Evolutionary conservation across 2,113 vertebrate species (phyloP).

Genomic region (Chaetura pelagica): DNA sequence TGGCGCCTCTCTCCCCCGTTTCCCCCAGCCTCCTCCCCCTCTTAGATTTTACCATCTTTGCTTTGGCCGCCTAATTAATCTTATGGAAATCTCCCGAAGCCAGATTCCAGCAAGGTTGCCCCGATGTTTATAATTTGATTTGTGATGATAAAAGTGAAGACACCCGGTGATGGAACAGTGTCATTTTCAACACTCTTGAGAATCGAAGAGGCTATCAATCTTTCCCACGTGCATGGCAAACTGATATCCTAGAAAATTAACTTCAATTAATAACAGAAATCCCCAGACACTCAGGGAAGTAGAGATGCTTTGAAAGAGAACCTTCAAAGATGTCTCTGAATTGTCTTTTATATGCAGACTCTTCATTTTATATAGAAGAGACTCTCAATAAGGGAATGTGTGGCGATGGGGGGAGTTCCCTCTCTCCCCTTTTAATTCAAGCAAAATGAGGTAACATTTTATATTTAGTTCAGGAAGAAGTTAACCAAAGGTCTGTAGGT

Average conservation of each 20-base stretch:
- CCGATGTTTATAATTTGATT: slow-evolving; percentile 99
- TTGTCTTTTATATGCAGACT: slow-evolving; percentile 91
- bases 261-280: slow-evolving; percentile 99
- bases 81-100: slow-evolving; percentile 99
- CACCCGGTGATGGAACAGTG: slow-evolving; percentile 93
- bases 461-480: slow-evolving; percentile 58
- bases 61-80: slow-evolving; percentile 99
- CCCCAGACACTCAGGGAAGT: slow-evolving; percentile 86
- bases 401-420: slow-evolving; percentile 26
- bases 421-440: slow-evolving; percentile 66
- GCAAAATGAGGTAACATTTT: slow-evolving; percentile 57
- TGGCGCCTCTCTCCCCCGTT: slow-evolving; percentile 74
- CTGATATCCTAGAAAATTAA: slow-evolving; percentile 99
- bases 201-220: slow-evolving; percentile 98
- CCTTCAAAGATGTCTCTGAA: slow-evolving; percentile 98
- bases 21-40: slow-evolving; percentile 45
- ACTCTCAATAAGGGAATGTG: slow-evolving; percentile 69
- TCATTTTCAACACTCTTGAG: slow-evolving; percentile 96
- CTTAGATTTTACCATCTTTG: slow-evolving; percentile 87
- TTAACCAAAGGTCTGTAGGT: slow-evolving; percentile 66
- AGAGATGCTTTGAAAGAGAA: slow-evolving; percentile 94
- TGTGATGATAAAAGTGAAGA: slow-evolving; percentile 99
- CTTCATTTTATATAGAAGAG: slow-evolving; percentile 71
- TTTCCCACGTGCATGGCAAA: slow-evolving; percentile 97
- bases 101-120: slow-evolving; percentile 94